Base-by-base conservation (phyloP, 2,797 vertebrate genomes). In the Tiaroga cobitis region DNA sequence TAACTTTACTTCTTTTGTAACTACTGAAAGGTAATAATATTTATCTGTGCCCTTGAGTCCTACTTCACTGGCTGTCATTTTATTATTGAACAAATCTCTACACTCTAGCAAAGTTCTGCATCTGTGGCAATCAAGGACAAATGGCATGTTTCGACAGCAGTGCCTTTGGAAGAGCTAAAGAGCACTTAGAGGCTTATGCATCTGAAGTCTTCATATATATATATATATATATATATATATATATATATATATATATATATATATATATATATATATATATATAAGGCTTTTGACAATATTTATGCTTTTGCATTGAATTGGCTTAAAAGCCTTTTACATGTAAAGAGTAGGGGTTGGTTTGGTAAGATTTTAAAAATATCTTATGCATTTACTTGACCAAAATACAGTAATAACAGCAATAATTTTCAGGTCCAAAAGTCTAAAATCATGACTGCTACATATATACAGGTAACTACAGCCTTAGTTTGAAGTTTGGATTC, bases 21-120 rank as follows among this genome's bases (percentile, higher is more conserved):
- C 56, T 29, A 6, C 19, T 69, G 34, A 32, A 78, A 68, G 4
- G 3, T 24, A 46, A 54, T 72, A 21, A 54, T 72, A 21, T 51
- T 82, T 72, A 29, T 19, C 16, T 21, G 46, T 83, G 63, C 32
- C 81, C 84, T 84, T 84, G 77, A 83, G 34, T 63, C 59, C 61
- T 79, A 51, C 51, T 51, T 85, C 39, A 19, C 49, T 54, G 73
- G 34, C 79, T 67, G 3, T 21, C 24, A 34, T 78, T 41, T 74
- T 43, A 77, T 56, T 24, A 43, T 74, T 81, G 13, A 86, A 87
- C 79, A 24, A 68, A 69, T 54, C 21, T 63, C n/a, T 72, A 63
- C 34, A 63, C 26, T 65, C 49, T 51, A 13, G 18, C 18, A 84
- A 59, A 74, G 46, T 41, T 65, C 43, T 26, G n/a, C 61, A 74